These are phyloP conservation scores for Chloroceryle aenea DNA, from an alignment of 2,113 vertebrate genomes.

Conservation along the genomic window DNA sequence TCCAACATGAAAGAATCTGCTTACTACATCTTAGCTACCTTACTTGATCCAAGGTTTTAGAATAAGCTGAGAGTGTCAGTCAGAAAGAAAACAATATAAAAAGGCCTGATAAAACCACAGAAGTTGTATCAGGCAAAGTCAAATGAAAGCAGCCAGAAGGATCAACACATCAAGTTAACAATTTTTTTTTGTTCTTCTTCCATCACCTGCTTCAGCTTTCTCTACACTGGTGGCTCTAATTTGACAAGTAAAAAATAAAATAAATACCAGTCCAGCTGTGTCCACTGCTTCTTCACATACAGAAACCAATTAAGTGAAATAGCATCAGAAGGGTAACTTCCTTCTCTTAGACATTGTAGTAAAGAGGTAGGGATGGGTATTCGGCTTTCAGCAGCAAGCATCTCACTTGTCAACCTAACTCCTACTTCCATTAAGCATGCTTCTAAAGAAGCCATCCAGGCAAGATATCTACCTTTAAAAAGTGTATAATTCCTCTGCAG, in stretches of 20 bases:
- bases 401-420: background rate
- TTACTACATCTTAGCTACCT: slow-evolving; percentile 49
- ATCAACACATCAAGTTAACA: background rate
- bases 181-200: background rate
- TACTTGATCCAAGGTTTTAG: slow-evolving; percentile 62
- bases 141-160: slow-evolving; percentile 22
- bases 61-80: slow-evolving; percentile 39
- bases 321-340: background rate
- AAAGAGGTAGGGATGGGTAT: background rate
- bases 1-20: slow-evolving; percentile 45
- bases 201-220: background rate
- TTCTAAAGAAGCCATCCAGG: background rate
- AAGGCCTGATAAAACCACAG: slow-evolving; percentile 15
- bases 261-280: background rate
- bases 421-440: background rate
- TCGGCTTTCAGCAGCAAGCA: background rate
- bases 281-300: background rate
- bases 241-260: background rate
- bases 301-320: background rate
- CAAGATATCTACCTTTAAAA: background rate
- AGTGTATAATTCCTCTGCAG: background rate
- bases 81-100: slow-evolving; percentile 53
- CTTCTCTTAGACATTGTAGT: background rate
- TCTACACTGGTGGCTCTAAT: background rate
- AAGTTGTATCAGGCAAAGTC: slow-evolving; percentile 14